Conservation (phyloP, 1,140 invertebrate species). For the Oppia nitens region DNA sequence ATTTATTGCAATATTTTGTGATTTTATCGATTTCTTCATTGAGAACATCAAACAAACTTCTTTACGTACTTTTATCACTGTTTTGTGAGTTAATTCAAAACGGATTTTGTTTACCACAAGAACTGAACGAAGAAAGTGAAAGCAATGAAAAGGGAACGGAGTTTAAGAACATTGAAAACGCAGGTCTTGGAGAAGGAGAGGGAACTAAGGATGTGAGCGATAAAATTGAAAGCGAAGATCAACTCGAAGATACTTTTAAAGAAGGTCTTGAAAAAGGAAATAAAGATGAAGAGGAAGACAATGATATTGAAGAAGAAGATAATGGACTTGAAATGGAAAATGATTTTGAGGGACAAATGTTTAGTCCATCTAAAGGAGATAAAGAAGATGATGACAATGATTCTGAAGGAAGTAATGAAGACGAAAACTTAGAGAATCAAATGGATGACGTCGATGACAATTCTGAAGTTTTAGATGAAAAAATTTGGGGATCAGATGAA, state of each 20-base stretch:
- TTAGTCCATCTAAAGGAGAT: slow-evolving; percentile 56
- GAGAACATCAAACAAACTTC: slow-evolving; percentile 58
- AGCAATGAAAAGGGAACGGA: slow-evolving; percentile 27
- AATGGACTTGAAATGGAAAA: slow-evolving; percentile 87
- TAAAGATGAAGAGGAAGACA: slow-evolving; percentile 27
- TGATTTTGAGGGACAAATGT: slow-evolving; percentile 66
- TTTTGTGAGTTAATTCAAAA: slow-evolving; percentile 69
- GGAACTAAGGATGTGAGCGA: slow-evolving; percentile 90
- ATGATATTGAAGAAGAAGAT: slow-evolving; percentile 54
- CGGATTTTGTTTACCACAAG: slow-evolving; percentile 83
- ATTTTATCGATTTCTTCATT: slow-evolving; percentile 53
- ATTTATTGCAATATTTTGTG: slow-evolving; percentile 57
- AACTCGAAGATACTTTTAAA: slow-evolving; percentile 68
- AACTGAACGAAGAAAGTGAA: slow-evolving; percentile 43
- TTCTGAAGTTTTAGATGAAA: slow-evolving; percentile 17
- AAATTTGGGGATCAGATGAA: slow-evolving; percentile 72
- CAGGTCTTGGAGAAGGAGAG: slow-evolving; percentile 75
- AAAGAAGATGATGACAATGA: slow-evolving; percentile 41
- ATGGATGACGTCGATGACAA: slow-evolving; percentile 20
- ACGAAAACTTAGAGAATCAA: slow-evolving; percentile 36
- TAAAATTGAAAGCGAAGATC: slow-evolving; percentile 78
- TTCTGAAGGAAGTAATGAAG: slow-evolving; percentile 44
- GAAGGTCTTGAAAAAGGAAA: slow-evolving; percentile 45
- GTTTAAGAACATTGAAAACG: slow-evolving; percentile 40
- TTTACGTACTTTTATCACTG: slow-evolving; percentile 60